A percentile compares a stretch with the other conserved stretches of the same genome.
Conservation (phyloP, 2,888 invertebrate genomes). For the Hypercompe scribonia region DNA sequence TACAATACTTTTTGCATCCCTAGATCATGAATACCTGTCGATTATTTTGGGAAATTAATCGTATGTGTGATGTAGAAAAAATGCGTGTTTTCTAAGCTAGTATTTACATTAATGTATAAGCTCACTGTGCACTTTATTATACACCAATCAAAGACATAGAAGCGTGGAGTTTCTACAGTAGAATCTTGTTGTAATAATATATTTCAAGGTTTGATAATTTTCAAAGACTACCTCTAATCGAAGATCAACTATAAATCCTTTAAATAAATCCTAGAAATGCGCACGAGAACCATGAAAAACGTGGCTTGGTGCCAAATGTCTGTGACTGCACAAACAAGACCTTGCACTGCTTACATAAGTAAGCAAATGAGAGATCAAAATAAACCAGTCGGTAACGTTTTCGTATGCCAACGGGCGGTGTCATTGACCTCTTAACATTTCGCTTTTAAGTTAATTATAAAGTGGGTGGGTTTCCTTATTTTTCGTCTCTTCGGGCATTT, state of each 20-base stretch:
- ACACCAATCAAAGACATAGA: not conserved
- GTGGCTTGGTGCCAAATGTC: constrained; percentile 69
- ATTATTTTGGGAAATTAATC: not conserved
- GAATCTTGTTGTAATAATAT: not conserved
- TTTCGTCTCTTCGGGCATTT: constrained; percentile 54
- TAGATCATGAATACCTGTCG: not conserved
- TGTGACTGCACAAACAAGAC: constrained; percentile 56
- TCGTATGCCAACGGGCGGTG: constrained; percentile 69
- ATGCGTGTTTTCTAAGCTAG: too few species aligned
- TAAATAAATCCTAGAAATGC: constrained; percentile 47
- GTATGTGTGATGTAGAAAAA: not conserved
- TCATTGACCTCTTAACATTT: constrained; percentile 84
- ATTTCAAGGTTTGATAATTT: not conserved
- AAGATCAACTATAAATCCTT: constrained; percentile 39
- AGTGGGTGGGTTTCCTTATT: constrained; percentile 72
- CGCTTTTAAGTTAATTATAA: constrained; percentile 80
- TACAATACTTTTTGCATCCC: not conserved
- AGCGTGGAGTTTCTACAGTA: not conserved
- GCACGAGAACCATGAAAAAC: constrained; percentile 50
- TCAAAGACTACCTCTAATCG: constrained; percentile 23
- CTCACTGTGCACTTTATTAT: too few species aligned
- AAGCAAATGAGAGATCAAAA: constrained; percentile 52
- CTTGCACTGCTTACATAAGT: constrained; percentile 34
- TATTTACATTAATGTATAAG: too few species aligned
- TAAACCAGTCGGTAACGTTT: constrained; percentile 64